phyloP scores from a whole-genome alignment of 1,140 invertebrate species.

The Trinorchestia longiramus region DNA sequence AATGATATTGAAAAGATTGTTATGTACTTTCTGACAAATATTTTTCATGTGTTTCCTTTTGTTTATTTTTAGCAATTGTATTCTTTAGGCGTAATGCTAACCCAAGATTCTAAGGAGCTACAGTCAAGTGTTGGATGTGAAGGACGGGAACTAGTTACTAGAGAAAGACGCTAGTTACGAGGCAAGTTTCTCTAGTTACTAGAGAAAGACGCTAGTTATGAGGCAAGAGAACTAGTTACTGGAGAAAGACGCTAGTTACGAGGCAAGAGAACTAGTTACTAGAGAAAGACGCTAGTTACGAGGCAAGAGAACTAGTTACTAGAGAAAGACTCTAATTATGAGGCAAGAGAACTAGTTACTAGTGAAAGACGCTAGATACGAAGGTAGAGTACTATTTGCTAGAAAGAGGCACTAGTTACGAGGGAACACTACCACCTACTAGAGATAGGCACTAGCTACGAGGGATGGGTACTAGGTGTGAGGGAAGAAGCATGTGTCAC shows the following conservation, averaged over 20 bases:
- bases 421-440: neutral
- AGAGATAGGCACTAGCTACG: neutral
- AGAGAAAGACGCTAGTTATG: too few species aligned
- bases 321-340: too few species aligned
- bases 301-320: too few species aligned
- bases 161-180: neutral
- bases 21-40: too few species aligned
- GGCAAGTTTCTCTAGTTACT: too few species aligned
- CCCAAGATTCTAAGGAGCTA: neutral
- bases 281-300: neutral
- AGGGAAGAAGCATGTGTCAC: neutral
- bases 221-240: too few species aligned
- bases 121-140: neutral
- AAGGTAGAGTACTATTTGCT: neutral
- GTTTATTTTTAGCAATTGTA: neutral
- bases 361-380: neutral
- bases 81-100: neutral
- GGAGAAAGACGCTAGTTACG: neutral
- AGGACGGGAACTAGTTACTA: neutral
- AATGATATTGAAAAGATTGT: too few species aligned
- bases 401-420: neutral
- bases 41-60: too few species aligned
- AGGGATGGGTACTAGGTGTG: neutral
- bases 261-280: neutral
- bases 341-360: too few species aligned